Evolutionary conservation across 2,888 invertebrate genomes (phyloP).

Genomic region (Epiperipatus broadwayi): DNA sequence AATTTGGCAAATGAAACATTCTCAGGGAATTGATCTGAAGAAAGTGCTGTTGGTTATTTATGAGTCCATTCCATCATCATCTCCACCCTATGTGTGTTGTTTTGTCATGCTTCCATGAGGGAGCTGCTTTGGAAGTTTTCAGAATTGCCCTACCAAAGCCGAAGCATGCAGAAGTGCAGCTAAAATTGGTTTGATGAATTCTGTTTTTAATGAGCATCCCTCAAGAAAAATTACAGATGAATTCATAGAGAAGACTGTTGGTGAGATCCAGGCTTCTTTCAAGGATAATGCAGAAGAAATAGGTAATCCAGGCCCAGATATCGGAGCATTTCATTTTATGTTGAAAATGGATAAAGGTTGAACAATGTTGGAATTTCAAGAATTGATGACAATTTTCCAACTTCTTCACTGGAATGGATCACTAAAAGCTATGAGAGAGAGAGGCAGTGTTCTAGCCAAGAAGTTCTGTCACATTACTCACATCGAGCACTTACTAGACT

Average conservation of each 20-base stretch:
- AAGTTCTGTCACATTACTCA: conserved; percentile 74
- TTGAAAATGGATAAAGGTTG: conserved; percentile 44
- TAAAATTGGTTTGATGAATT: conserved; percentile 88
- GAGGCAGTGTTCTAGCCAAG: conserved; percentile 77
- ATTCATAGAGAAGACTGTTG: conserved; percentile 78
- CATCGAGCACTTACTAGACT: conserved; percentile 68
- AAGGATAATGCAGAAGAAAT: conserved; percentile 35
- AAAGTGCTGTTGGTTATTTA: too few relatives aligned
- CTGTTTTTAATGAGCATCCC: conserved; percentile 87
- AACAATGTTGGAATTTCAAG: conserved; percentile 88
- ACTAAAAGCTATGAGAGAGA: conserved; percentile 81
- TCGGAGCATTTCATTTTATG: conserved; percentile 45
- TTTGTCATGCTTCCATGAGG: too few relatives aligned
- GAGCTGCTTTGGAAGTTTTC: conserved; percentile 19
- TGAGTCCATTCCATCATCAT: too few relatives aligned
- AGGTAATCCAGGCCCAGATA: conserved; percentile 51
- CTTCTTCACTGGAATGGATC: conserved; percentile 92
- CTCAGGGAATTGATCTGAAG: too few relatives aligned
- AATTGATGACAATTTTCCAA: conserved; percentile 93
- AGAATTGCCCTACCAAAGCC: conserved; percentile 86
- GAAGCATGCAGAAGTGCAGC: conserved; percentile 83
- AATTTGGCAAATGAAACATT: too few relatives aligned
- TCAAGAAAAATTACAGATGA: conserved; percentile 76
- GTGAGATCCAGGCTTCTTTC: conserved; percentile 71
- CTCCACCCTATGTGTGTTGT: too few relatives aligned